Evolutionary conservation across 2,797 vertebrate species (phyloP), one percentile per base, ranked within the genome.

Genomic region (Eulemur mongoz): DNA sequence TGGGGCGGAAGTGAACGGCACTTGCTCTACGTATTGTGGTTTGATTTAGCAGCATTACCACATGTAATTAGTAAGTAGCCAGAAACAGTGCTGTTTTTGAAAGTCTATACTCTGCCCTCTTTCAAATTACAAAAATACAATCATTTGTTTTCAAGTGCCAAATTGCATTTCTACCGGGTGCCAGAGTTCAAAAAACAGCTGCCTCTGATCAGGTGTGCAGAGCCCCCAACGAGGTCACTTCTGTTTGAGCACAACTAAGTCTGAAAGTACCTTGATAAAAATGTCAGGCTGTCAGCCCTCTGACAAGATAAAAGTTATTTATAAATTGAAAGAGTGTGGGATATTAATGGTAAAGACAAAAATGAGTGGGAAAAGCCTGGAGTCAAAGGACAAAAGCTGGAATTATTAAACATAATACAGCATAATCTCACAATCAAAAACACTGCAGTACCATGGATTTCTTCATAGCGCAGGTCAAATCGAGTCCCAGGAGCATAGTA

Each of bases 291-390:
- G 89, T 88, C 50, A 59, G 45, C 50, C 93, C 79, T 76, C 94
- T 70, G 57, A 70, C 27, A 61, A 93, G 85, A 96, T 95, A 82
- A 61, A 95, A 91, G 85, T 88, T 92, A 92, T 93, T 81, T 96
- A 78, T 40, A 76, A 76, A 78, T 84, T 90, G 50, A 94, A 94
- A 91, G 81, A 83, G 40, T 35, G 2, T 72, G 20, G 25, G 52
- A n/a, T 95, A 63, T 91, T 82, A 94, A 94, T 79, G 52, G 76
- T 54, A 50, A 96, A 96, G 95, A 73, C 15, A 69, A 73, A 97
- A 96, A 81, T 12, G 48, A 94, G 52, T 73, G 43, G 18, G 2
- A 88, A 96, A 78, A 72, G 14, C 18, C 70, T 59, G 4, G 32
- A 87, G 79, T 91, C 76, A 85, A 57, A 96, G 89, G 57, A 69